Evolutionary conservation across 92 coral and sea anemone genomes (phyloP), one percentile per base, ranked within the genome.

Genomic region (Porites divaricata): DNA sequence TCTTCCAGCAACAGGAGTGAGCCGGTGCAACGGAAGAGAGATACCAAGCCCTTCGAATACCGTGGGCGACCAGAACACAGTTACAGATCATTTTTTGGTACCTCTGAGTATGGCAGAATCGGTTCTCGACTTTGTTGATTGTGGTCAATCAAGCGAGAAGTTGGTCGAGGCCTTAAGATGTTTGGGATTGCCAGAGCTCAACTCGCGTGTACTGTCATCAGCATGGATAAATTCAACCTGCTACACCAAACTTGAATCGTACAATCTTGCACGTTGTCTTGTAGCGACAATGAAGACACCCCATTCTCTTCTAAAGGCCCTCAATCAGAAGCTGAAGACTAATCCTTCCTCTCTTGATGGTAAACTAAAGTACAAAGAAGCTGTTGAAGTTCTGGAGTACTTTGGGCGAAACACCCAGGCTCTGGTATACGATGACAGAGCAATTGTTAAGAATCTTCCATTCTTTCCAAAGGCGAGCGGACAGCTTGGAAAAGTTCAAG

Each of bases 21-120:
- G 19, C 28, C 77, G 21, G 5, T 2, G n/a, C 52, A 22, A 16
- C 14, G 2, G 23, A 7, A 9, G 13, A 0, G 21, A 70, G 8
- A n/a, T 26, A 9, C 0, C 9, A 4, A 2, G 52, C n/a, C 45
- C 45, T 20, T 13, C 7, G 2, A n/a, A 2, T 5, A 25, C 17
- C 7, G 24, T 22, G 52, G 25, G 25, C 1, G 57, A 13, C 77
- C n/a, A 1, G 19, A 17, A 73, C 7, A 2, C 69, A 17, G 35
- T n/a, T 4, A 1, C 22, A 13, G 61, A 71, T 9, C 90, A 90
- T 69, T 48, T 74, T 35, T 81, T 92, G 17, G 90, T 91, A 11
- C 98, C 98, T 6, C 0, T 91, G 25, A 51, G 49, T 1, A 71
- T 53, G 57, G 93, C 93, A 22, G 70, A 84, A 49, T 26, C 95